phyloP scores from a whole-genome alignment of 2,113 vertebrate species.

The Zapus hudsonius region DNA sequence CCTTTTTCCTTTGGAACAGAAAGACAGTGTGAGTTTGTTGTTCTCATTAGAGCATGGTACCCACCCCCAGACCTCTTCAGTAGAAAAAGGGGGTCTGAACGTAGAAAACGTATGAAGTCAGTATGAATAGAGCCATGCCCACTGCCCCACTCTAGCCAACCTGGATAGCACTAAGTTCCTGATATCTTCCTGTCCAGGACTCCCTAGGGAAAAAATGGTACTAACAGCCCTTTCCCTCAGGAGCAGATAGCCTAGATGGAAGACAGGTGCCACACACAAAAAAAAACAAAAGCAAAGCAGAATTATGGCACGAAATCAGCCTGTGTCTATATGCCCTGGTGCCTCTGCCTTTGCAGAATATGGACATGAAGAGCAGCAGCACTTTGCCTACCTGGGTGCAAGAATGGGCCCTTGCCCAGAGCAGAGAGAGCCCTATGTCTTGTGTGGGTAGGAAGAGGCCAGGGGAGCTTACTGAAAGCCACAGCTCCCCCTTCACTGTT shows the following conservation, averaged over 20 bases:
- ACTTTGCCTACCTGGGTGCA: not conserved
- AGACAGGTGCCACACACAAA: fast-evolving
- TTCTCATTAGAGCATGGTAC: not conserved
- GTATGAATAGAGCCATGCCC: fast-evolving
- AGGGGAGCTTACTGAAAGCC: not conserved
- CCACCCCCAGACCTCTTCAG: not conserved
- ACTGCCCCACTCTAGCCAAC: not conserved
- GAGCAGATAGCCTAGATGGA: not conserved
- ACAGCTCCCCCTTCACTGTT: not conserved
- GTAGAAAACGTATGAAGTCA: not conserved
- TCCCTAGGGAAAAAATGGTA: not conserved
- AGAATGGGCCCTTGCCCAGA: not conserved
- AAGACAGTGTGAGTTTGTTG: not conserved
- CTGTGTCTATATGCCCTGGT: not conserved
- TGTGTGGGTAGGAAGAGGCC: not conserved
- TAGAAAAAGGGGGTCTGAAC: not conserved
- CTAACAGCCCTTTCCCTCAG: too few species aligned
- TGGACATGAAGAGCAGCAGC: not conserved
- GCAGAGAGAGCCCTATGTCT: not conserved
- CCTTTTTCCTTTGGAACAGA: not conserved
- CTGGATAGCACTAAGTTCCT: not conserved
- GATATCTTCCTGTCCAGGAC: not conserved
- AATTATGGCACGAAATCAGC: fast-evolving
- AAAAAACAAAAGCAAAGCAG: not conserved
- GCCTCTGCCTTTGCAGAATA: not conserved